Base-by-base conservation (phyloP, 2,888 invertebrate genomes). In the Helleia helle region DNA sequence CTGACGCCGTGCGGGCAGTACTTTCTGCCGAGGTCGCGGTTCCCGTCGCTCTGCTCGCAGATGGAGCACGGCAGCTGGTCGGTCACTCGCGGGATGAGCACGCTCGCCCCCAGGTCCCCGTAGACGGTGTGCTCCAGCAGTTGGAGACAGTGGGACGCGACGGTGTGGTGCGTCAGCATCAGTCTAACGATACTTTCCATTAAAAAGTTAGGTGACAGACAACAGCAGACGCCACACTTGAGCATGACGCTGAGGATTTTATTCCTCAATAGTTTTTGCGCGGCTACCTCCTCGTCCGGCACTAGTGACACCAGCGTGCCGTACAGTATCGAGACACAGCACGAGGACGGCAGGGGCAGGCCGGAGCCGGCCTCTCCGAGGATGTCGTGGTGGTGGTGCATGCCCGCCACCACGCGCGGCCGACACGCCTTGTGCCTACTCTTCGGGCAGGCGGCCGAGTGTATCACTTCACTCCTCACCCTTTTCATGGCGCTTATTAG, bases 201-300 rank as follows among this genome's bases (percentile, higher is more conserved):
- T 0, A 89, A 60, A 3, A 70, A 59, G 7, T 76, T 83, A 0
- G 88, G 81, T 0, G 89, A 86, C 54, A 89, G 87, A 56, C 90
- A 90, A 56, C 90, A 90, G 55, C 90, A 90, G 0, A 86, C 87
- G 1, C 90, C 90, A 40, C 87, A 85, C 31, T 71, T 69, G 5
- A 86, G 71, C 76, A 87, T 87, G 1, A 87, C 86, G 47, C 86
- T 83, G 1, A 89, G 59, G n/a, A 87, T 55, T 43, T 86, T 76
- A 11, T 73, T 65, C 26, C 86, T 66, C 1, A 88, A 56, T 8
- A 71, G 62, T 7, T 60, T 54, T 1, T 66, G 62, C 0, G 79
- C 80, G 0, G 76, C 55, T 0, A 83, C 56, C 14, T 66, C 67
- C 2, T 84, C 81, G 40, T 87, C 86, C 1, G 75, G 71, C 1